A percentile compares a stretch with the other conserved stretches of the same genome.
These are phyloP conservation scores for Macroteleia sp. DNA, from an alignment of 2,888 invertebrate genomes.

Conservation along the genomic window DNA sequence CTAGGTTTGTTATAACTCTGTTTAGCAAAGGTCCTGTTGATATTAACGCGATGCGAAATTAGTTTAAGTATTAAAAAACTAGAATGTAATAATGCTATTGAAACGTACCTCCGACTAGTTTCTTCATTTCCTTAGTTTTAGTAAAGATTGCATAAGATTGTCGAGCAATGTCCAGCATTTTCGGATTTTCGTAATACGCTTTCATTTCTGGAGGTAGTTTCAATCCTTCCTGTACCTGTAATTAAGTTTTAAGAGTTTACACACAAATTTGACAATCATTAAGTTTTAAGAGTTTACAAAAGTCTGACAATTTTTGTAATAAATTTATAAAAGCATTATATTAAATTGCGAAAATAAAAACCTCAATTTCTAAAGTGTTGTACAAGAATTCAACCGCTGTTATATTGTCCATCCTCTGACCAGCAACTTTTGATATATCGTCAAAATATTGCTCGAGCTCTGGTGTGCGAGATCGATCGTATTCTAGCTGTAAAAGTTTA, in stretches of 20 bases:
- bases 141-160: constrained; percentile 89
- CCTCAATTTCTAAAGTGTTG: constrained; percentile 88
- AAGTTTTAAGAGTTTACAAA: too few relatives aligned
- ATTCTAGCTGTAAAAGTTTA: too few relatives aligned
- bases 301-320: too few relatives aligned
- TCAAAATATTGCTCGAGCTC: constrained; percentile 88
- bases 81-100: too few relatives aligned
- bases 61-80: too few relatives aligned
- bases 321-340: too few relatives aligned
- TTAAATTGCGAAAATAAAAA: constrained; percentile 59
- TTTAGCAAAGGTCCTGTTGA: constrained; percentile 88
- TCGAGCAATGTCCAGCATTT: constrained; percentile 88
- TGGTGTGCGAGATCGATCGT: too few relatives aligned
- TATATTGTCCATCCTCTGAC: constrained; percentile 86
- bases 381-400: constrained; percentile 89
- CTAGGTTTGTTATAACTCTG: constrained; percentile 88
- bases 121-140: constrained; percentile 89
- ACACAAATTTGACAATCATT: too few relatives aligned
- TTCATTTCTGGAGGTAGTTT: constrained; percentile 91
- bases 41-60: neutral
- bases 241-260: neutral
- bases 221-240: constrained; percentile 86
- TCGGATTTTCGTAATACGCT: constrained; percentile 87
- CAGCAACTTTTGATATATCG: constrained; percentile 86
- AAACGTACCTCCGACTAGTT: constrained; percentile 89